phyloP scores from a whole-genome alignment of 2,888 invertebrate species.

The Luffia ferchaultella region DNA sequence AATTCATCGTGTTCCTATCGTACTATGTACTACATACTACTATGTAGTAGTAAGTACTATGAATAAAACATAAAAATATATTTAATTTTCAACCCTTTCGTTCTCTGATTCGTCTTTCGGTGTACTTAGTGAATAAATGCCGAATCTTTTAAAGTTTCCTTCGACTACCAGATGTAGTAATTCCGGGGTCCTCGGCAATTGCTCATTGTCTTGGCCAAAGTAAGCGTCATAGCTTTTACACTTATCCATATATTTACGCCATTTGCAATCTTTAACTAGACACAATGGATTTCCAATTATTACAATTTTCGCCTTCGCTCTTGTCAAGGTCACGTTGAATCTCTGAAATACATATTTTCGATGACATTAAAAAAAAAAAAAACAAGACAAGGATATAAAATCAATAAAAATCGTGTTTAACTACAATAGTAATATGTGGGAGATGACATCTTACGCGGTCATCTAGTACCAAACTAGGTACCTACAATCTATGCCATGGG shows the following conservation, averaged over 20 bases:
- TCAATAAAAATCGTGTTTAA: too few species aligned
- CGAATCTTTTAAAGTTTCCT: not conserved
- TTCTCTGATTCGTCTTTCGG: too few species aligned
- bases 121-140: not conserved
- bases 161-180: not conserved
- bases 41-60: too few species aligned
- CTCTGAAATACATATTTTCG: too few species aligned
- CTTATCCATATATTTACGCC: constrained; percentile 37
- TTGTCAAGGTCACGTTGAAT: constrained; percentile 78
- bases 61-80: too few species aligned
- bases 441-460: too few species aligned
- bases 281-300: constrained; percentile 59
- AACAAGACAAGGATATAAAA: not conserved
- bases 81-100: too few species aligned
- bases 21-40: too few species aligned
- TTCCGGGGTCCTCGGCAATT: constrained; percentile 1
- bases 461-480: too few species aligned
- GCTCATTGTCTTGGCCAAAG: constrained; percentile 28
- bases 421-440: too few species aligned
- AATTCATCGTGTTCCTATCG: too few species aligned
- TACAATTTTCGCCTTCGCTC: constrained; percentile 76
- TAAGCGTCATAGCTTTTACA: constrained; percentile 32
- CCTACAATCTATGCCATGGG: too few species aligned
- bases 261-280: constrained; percentile 34
- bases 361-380: constrained; percentile 23